These are phyloP conservation scores for Pachydiplax longipennis DNA, from an alignment of 2,888 invertebrate species.

Conservation along the genomic window DNA sequence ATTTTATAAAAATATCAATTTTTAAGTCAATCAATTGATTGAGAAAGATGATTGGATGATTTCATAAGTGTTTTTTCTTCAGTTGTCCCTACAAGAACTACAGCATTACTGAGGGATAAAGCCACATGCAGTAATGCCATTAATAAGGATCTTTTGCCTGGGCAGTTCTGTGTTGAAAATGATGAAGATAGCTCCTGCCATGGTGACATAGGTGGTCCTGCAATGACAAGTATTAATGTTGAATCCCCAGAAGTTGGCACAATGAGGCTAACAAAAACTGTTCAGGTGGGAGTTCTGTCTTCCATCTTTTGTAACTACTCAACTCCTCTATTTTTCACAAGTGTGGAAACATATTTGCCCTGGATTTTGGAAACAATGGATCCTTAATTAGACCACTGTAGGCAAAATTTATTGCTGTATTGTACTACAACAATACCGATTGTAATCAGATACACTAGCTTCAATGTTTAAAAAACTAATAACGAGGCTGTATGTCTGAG, in stretches of 20 bases:
- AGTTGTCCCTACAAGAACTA: not conserved
- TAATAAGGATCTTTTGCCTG: not conserved
- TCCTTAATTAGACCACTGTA: not conserved
- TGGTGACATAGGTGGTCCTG: not conserved
- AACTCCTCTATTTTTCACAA: not conserved
- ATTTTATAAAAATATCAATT: too few relatives aligned
- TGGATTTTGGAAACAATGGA: slow-evolving; percentile 10
- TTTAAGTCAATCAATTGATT: too few relatives aligned
- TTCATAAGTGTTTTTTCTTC: not conserved
- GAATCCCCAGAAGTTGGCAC: not conserved
- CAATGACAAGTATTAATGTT: not conserved
- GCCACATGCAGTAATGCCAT: not conserved
- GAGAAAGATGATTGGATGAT: not conserved
- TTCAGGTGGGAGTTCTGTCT: not conserved
- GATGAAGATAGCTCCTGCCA: not conserved
- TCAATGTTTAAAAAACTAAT: not conserved
- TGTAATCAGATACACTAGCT: not conserved
- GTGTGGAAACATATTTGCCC: not conserved
- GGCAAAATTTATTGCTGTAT: not conserved
- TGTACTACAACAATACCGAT: too few relatives aligned
- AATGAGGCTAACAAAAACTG: not conserved
- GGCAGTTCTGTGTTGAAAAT: not conserved
- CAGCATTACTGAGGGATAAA: not conserved
- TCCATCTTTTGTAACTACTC: not conserved
- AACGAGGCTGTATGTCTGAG: too few relatives aligned